phyloP scores from a whole-genome alignment of 2,797 vertebrate species.

The Perodicticus potto region DNA sequence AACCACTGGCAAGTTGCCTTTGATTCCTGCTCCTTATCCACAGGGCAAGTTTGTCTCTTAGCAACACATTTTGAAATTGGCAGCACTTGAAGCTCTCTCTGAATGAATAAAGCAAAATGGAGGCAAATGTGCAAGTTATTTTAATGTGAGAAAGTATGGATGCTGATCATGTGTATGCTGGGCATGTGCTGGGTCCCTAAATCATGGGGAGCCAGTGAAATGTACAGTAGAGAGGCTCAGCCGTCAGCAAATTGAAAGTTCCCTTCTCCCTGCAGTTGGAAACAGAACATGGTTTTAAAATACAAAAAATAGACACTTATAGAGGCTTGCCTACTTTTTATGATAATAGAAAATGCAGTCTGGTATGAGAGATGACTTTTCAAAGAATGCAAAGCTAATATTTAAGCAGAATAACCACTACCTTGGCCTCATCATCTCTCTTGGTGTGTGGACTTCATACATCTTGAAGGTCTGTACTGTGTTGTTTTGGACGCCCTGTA shows the following conservation, averaged over 20 bases:
- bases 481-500: not conserved
- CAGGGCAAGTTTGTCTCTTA: conserved; percentile 54
- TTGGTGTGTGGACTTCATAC: not conserved
- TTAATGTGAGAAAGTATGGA: not conserved
- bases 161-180: not conserved
- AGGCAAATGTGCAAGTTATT: conserved; percentile 9
- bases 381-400: not conserved
- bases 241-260: not conserved
- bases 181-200: not conserved
- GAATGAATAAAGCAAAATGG: conserved; percentile 46
- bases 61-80: conserved; percentile 60
- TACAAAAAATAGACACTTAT: not conserved
- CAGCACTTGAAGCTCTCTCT: not conserved
- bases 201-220: not conserved
- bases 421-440: not conserved
- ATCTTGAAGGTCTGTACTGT: not conserved
- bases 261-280: not conserved
- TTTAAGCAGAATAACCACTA: not conserved
- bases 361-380: not conserved
- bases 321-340: not conserved
- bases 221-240: not conserved
- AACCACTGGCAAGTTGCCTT: conserved; percentile 39
- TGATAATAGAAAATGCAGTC: not conserved
- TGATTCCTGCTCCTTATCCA: conserved; percentile 32
- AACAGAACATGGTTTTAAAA: not conserved